Base-by-base conservation (phyloP, 2,888 invertebrate species). In the Troides aeacus region DNA sequence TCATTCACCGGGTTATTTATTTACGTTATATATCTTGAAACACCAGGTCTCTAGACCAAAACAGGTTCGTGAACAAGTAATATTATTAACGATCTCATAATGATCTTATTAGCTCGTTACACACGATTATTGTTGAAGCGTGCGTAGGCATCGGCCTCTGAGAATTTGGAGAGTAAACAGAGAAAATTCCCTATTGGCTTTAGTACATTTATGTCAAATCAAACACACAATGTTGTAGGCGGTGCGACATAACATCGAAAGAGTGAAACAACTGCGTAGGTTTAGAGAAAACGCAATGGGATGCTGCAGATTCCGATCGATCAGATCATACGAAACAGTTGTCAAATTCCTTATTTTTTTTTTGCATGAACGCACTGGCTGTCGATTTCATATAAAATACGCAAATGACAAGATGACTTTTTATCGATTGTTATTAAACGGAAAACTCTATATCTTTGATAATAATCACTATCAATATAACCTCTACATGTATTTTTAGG, bases 201-300 rank as follows among this genome's bases (percentile, higher is more conserved):
- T 81, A 78, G 78, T 82, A 77, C 81, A 81, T 84, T 85, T 81
- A 81, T 85, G 84, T 84, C 82, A 84, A 78, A 83, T 83, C 81
- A 80, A 86, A 84, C 79, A 82, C 76, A 71, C 78, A 80, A 81
- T 81, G 78, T 82, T 83, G 87, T 89, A 86, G 88, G 87, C 85
- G 88, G 67, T 53, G 64, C 84, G 80, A 80, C 81, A 80, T 83
- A 80, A 78, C 81, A 81, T 75, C 70, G 86, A 81, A 89, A 90
- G 89, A 88, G 90, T 84, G 84, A 86, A 86, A 85, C 80, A 74
- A 66, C 69, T 81, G 88, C 84, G 90, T 89, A 81, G 89, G 89
- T 83, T 87, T 81, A 77, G 72, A 72, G 75, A 78, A 79, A 76
- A 83, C 77, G 77, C 79, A 75, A 77, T 79, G 75, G 74, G 75